A percentile compares a stretch with the other conserved stretches of the same genome.
phyloP scores from a whole-genome alignment of 1,140 invertebrate species.

The Drosophila equinoxialis region DNA sequence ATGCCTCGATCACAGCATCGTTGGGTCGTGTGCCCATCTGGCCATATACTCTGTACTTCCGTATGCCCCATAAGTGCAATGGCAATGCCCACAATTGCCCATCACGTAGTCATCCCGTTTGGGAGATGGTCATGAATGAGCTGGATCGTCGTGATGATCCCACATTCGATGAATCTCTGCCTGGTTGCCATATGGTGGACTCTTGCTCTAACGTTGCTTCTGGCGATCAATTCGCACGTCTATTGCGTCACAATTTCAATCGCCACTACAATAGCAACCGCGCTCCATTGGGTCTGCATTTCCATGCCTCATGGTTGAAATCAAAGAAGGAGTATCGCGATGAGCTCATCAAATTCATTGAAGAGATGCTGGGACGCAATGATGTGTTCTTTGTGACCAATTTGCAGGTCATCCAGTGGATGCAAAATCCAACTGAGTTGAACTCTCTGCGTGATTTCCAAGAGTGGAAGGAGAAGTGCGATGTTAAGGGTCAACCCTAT shows the following conservation, averaged over 20 bases:
- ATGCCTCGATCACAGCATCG: slow-evolving; percentile 96
- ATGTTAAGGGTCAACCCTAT: slow-evolving; percentile 95
- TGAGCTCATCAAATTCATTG: slow-evolving; percentile 96
- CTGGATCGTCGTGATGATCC: slow-evolving; percentile 95
- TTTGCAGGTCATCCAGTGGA: slow-evolving; percentile 98
- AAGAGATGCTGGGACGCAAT: slow-evolving; percentile 94
- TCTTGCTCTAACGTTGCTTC: slow-evolving; percentile 96
- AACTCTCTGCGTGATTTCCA: slow-evolving; percentile 94
- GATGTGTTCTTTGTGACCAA: slow-evolving; percentile 98
- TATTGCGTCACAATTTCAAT: slow-evolving; percentile 96
- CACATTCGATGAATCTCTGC: slow-evolving; percentile 94
- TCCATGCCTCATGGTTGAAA: slow-evolving; percentile 97
- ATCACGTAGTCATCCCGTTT: slow-evolving; percentile 94
- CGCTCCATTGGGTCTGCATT: slow-evolving; percentile 96
- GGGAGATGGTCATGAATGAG: slow-evolving; percentile 98
- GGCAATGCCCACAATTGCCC: slow-evolving; percentile 96
- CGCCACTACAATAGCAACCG: slow-evolving; percentile 96
- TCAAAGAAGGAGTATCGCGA: slow-evolving; percentile 96
- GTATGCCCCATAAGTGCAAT: slow-evolving; percentile 97
- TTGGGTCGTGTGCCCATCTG: slow-evolving; percentile 94
- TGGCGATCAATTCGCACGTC: slow-evolving; percentile 93
- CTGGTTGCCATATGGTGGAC: slow-evolving; percentile 96
- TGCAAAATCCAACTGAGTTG: slow-evolving; percentile 96
- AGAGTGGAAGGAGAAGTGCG: slow-evolving; percentile 98
- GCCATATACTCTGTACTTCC: slow-evolving; percentile 97